Evolutionary conservation across 2,113 vertebrate genomes (phyloP).

Genomic region (Halichoeres trimaculatus): DNA sequence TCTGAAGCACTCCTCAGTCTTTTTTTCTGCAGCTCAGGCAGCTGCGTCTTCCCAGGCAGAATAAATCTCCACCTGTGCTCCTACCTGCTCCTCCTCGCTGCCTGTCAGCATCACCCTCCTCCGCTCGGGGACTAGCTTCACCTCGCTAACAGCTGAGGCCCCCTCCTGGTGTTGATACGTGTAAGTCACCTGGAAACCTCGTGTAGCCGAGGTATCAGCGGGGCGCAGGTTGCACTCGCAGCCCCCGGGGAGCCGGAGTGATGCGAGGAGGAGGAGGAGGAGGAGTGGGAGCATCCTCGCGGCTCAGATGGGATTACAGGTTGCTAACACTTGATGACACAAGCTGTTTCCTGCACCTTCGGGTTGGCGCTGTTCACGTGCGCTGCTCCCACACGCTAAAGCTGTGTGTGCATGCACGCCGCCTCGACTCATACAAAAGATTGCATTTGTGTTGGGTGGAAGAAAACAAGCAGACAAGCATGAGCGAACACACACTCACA

Average conservation of each 20-base stretch:
- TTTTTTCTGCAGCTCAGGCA: neutral
- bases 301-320: conserved; percentile 81
- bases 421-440: conserved; percentile 11
- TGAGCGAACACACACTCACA: conserved; percentile 20
- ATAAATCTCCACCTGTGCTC: conserved; percentile 32
- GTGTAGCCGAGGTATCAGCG: conserved; percentile 62
- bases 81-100: conserved; percentile 50
- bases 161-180: conserved; percentile 53
- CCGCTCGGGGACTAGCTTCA: conserved; percentile 50
- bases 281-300: conserved; percentile 20
- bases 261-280: neutral
- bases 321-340: conserved; percentile 77
- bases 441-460: conserved; percentile 42
- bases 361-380: conserved; percentile 30
- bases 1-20: neutral
- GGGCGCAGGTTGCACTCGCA: conserved; percentile 65
- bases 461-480: conserved; percentile 39
- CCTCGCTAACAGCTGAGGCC: conserved; percentile 68
- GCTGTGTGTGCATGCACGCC: conserved; percentile 21
- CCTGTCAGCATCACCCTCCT: conserved; percentile 23
- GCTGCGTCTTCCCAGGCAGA: conserved; percentile 26
- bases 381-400: conserved; percentile 23
- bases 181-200: conserved; percentile 76
- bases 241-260: conserved; percentile 55
- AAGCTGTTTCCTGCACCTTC: conserved; percentile 73